These are phyloP conservation scores for Lysiphlebus fabarum DNA, from an alignment of 1,140 invertebrate species.

Conservation along the genomic window DNA sequence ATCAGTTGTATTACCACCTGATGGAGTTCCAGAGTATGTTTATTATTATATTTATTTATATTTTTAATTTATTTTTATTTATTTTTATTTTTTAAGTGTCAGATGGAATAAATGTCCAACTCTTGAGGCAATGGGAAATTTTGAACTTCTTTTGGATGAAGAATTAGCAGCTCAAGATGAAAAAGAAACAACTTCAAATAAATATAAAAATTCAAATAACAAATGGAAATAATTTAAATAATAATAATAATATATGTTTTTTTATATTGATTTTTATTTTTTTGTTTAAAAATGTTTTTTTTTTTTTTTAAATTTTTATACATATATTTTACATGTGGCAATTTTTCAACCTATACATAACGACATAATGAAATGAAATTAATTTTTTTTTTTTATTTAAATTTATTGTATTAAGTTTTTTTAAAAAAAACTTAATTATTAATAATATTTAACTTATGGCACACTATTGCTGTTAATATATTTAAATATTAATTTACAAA, in stretches of 20 bases:
- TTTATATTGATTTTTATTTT: slow-evolving; percentile 27
- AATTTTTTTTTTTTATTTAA: no score
- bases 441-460: neutral
- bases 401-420: no score
- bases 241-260: slow-evolving; percentile 3
- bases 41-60: neutral
- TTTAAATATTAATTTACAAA: slow-evolving; percentile 15
- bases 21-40: slow-evolving; percentile 84
- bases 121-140: slow-evolving; percentile 79
- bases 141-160: slow-evolving; percentile 86
- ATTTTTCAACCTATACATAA: slow-evolving; percentile 21
- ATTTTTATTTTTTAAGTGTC: slow-evolving; percentile 60
- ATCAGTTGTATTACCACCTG: slow-evolving; percentile 84
- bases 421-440: neutral
- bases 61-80: slow-evolving; percentile 18
- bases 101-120: slow-evolving; percentile 86
- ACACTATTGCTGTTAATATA: no score
- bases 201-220: slow-evolving; percentile 36
- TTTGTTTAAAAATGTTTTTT: slow-evolving; percentile 9
- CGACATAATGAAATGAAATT: slow-evolving; percentile 38
- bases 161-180: slow-evolving; percentile 65
- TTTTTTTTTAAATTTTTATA: slow-evolving; percentile 40
- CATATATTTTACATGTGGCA: slow-evolving; percentile 41
- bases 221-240: slow-evolving; percentile 47
- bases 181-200: slow-evolving; percentile 42